Base-by-base conservation (phyloP, 2,888 invertebrate species). In the Hemistola chrysoprasaria region DNA sequence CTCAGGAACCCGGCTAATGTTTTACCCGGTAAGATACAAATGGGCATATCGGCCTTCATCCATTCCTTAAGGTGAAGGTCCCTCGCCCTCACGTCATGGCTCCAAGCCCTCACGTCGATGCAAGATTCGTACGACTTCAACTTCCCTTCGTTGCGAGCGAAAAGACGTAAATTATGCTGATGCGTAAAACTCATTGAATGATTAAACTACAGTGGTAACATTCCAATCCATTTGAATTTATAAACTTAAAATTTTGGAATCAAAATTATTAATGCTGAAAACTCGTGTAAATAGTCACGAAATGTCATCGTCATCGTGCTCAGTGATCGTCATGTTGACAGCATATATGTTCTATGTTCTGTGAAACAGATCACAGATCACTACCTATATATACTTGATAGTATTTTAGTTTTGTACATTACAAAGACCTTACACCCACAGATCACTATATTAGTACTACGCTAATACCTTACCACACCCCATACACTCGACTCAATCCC, bases 31-130 rank as follows among this genome's bases (percentile, higher is more conserved):
- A 87, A 51, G 9, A 78, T 48, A 61, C 73, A 75, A 40, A 71
- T 50, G 6, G 79, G 80, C 85, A 82, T 81, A 46, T 84, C 76
- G 51, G 65, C 50, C 57, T 71, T 84, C 43, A 87, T 84, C 87
- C 87, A 87, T 73, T 86, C 84, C 63, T 70, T 78, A 31, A 89
- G 78, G 49, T 87, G 78, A 8, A 54, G 54, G 40, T 72, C 63
- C 31, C 75, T 71, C 5, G 29, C 52, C 25, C 52, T 46, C 9
- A 45, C 38, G 59, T 90, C 85, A 61, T 90, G 86, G 61, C 90
- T 90, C 91, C 91, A 91, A 50, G 91, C 90, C 54, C 91, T 76
- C 22, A 90, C 49, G 62, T 91, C 91, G 16, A 62, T 59, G 52
- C 90, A 91, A 36, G 91, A 91, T 22, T 85, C 83, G 48, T 84